Percentiles rank a stretch among this genome's conserved stretches.
These are phyloP conservation scores for Ischnura elegans DNA, from an alignment of 2,888 invertebrate species.

Conservation along the genomic window DNA sequence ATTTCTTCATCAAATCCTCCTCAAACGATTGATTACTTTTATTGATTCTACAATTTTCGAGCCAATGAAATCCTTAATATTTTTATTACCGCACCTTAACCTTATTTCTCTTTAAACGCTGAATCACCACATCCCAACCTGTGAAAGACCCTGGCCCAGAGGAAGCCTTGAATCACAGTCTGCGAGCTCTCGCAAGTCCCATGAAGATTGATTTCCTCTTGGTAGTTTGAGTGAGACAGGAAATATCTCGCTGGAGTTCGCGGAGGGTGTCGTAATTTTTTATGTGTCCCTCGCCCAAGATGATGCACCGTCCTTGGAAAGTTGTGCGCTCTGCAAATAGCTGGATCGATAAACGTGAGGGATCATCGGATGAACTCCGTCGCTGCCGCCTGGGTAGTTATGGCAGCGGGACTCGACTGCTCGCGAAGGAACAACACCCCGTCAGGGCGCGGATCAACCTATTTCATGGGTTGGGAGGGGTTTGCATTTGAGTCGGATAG, in stretches of 20 bases:
- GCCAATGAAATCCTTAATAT: too few relatives aligned
- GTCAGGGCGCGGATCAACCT: background rate
- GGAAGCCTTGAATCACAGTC: background rate
- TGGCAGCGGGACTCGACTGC: background rate
- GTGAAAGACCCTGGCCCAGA: background rate
- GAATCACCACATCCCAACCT: background rate
- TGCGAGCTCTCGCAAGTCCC: background rate
- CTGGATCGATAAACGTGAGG: background rate
- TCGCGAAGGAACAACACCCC: background rate
- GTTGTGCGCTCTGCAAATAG: background rate
- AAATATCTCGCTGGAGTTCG: background rate
- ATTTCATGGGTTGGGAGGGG: background rate
- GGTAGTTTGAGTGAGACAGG: background rate
- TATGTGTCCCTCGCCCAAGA: background rate
- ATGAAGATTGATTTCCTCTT: background rate
- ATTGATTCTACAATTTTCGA: too few relatives aligned
- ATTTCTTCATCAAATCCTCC: too few relatives aligned
- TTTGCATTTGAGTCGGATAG: background rate
- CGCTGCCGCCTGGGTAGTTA: background rate
- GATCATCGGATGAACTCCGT: background rate
- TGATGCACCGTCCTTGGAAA: background rate
- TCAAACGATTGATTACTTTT: too few relatives aligned
- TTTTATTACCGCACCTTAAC: too few relatives aligned
- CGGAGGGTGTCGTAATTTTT: background rate
- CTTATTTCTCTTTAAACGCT: too few relatives aligned